Conservation (phyloP, 2,888 invertebrate genomes). For the Aphidoletes aphidimyza region DNA sequence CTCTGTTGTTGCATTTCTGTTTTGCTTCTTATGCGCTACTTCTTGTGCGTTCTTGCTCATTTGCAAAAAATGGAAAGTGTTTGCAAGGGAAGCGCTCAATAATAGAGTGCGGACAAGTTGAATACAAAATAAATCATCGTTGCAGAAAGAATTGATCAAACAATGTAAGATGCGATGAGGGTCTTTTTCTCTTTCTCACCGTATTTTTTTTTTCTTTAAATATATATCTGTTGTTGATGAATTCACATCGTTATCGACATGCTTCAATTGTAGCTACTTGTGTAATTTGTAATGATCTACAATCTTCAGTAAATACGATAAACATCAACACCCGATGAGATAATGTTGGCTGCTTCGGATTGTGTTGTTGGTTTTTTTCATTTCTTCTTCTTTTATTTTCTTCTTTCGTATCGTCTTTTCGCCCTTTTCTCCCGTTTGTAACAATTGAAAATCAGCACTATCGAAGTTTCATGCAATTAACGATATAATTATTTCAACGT, state of each 20-base stretch:
- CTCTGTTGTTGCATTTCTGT: neutral
- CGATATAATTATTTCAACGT: neutral
- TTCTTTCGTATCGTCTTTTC: too few relatives aligned
- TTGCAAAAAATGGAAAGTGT: slow-evolving; percentile 38
- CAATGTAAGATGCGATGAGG: too few relatives aligned
- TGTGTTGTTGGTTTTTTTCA: too few relatives aligned
- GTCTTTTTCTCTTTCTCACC: too few relatives aligned
- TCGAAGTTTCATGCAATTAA: slow-evolving; percentile 10
- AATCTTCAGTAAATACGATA: neutral
- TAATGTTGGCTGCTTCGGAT: neutral
- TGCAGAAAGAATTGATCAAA: slow-evolving; percentile 28
- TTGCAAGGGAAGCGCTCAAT: neutral
- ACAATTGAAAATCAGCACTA: neutral
- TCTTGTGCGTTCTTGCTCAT: neutral
- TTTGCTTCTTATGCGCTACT: neutral
- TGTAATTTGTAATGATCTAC: slow-evolving; percentile 15
- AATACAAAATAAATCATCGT: slow-evolving; percentile 43
- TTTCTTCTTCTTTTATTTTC: too few relatives aligned
- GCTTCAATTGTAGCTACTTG: slow-evolving; percentile 21
- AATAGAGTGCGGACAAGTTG: neutral
- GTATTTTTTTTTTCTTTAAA: too few relatives aligned
- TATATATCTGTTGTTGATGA: too few relatives aligned
- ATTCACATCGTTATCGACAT: slow-evolving; percentile 38
- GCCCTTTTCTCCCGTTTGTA: neutral
- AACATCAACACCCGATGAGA: neutral